phyloP scores from a whole-genome alignment of 2,113 vertebrate species.

The Pipra filicauda region DNA sequence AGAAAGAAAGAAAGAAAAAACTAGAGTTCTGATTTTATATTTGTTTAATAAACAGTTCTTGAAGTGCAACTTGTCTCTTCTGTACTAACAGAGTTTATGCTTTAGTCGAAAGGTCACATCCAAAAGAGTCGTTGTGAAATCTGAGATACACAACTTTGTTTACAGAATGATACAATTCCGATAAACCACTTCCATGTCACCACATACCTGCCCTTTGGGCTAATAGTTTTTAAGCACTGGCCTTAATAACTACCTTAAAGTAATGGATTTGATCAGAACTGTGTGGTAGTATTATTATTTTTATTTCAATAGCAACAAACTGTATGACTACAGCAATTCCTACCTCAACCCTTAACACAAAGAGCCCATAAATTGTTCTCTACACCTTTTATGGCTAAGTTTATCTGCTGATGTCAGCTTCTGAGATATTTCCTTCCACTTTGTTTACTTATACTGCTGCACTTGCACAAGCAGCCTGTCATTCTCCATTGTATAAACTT shows the following conservation, averaged over 20 bases:
- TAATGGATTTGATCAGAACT: background rate
- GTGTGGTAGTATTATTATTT: background rate
- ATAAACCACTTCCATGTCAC: background rate
- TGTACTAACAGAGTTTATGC: background rate
- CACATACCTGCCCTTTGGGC: conserved; percentile 13
- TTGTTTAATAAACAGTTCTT: conserved; percentile 13
- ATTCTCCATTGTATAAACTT: background rate
- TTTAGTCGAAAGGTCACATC: background rate
- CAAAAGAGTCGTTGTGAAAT: background rate
- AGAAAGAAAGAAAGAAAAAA: background rate
- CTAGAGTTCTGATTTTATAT: background rate
- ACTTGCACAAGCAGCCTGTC: conserved; percentile 1
- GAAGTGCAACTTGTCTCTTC: background rate
- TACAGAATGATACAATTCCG: background rate
- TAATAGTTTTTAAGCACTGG: conserved; percentile 47
- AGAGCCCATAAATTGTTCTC: background rate
- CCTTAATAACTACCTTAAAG: conserved; percentile 7
- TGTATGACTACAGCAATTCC: background rate
- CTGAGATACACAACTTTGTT: background rate
- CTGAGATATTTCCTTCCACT: background rate
- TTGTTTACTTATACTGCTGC: background rate
- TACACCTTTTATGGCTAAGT: background rate
- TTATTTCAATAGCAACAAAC: background rate
- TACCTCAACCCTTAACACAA: background rate
- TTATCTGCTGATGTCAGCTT: background rate